Conservation (phyloP, 2,113 vertebrate species). For the Campylomormyrus tamandua region DNA sequence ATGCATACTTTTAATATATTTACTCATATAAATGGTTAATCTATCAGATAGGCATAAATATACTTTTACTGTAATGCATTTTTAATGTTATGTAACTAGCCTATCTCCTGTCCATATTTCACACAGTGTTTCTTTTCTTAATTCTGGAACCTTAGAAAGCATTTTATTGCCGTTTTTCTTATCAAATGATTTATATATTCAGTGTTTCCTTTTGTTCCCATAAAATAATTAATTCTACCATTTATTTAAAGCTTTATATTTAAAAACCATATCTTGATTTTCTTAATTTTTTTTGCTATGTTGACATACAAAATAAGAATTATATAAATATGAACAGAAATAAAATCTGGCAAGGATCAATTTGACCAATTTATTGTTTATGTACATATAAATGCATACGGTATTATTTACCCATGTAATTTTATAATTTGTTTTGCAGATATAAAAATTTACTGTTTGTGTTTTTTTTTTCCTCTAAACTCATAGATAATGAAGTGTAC, state of each 20-base stretch:
- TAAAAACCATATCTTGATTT: not conserved
- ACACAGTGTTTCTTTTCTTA: not conserved
- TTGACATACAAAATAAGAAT: not conserved
- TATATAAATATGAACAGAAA: not conserved
- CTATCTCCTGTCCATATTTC: not conserved
- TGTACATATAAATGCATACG: not conserved
- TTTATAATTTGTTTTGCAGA: not conserved
- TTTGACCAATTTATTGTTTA: not conserved
- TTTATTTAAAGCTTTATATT: not conserved
- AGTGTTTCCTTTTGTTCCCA: not conserved
- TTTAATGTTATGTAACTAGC: not conserved
- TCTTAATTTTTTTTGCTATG: not conserved
- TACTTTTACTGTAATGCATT: not conserved
- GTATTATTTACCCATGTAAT: not conserved
- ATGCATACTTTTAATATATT: not conserved
- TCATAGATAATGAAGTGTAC: not conserved
- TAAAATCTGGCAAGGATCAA: not conserved
- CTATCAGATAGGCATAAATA: not conserved
- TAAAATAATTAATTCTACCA: not conserved
- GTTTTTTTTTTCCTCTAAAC: not conserved
- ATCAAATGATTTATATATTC: not conserved
- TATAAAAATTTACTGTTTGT: not conserved
- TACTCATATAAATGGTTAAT: not conserved
- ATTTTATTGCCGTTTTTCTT: not conserved
- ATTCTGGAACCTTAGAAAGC: not conserved